Evolutionary conservation across 1,140 invertebrate genomes (phyloP).

Genomic region (Tetramorium alpestre): DNA sequence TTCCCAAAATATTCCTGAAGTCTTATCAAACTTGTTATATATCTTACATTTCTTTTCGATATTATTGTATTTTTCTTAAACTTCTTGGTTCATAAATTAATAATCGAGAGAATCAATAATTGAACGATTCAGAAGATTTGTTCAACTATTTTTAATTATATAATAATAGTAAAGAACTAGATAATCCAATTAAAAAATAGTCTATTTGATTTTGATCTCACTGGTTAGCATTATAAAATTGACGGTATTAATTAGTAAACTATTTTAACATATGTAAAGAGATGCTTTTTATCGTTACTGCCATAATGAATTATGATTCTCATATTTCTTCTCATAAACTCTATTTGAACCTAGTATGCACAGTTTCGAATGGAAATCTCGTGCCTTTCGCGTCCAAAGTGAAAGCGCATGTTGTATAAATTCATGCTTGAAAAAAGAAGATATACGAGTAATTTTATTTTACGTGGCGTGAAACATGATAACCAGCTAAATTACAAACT

Average conservation of each 20-base stretch:
- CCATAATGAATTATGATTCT: neutral
- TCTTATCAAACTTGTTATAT: neutral
- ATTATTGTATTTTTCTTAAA: neutral
- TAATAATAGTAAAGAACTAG: too few relatives aligned
- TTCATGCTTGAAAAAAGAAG: neutral
- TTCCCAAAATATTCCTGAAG: neutral
- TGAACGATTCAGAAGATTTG: neutral
- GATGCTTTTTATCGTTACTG: neutral
- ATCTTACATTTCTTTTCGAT: neutral
- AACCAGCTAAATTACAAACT: conserved; percentile 34
- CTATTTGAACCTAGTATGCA: neutral
- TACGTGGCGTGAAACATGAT: neutral
- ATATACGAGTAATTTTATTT: neutral
- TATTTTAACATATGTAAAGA: neutral
- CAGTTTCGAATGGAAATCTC: neutral
- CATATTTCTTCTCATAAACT: neutral
- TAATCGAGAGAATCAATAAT: neutral
- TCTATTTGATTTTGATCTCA: too few relatives aligned
- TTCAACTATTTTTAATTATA: neutral
- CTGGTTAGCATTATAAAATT: neutral
- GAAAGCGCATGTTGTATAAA: neutral
- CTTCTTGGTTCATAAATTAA: neutral
- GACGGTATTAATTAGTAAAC: neutral
- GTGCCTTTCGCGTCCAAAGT: neutral
- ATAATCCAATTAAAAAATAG: too few relatives aligned